Conservation (phyloP, 2,888 invertebrate species). For the Chrysotoxum bicinctum region DNA sequence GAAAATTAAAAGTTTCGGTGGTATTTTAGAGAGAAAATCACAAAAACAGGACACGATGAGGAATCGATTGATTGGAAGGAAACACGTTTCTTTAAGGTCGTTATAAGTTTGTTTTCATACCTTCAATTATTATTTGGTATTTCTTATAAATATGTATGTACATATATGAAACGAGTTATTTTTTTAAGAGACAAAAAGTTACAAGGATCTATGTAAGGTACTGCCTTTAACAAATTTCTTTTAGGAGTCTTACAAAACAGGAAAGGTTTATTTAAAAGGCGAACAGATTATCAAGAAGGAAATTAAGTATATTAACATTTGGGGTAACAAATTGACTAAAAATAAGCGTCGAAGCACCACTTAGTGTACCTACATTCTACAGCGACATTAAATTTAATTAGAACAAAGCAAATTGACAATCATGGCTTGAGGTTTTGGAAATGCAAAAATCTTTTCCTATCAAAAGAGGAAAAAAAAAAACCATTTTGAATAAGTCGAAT, state of each 20-base stretch:
- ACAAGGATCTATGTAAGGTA: too few relatives aligned
- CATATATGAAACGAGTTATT: too few relatives aligned
- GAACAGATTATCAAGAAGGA: neutral
- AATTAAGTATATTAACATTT: neutral
- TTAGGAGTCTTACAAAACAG: neutral
- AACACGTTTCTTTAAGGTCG: neutral
- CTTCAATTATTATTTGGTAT: too few relatives aligned
- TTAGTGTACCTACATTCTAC: neutral
- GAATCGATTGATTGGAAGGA: neutral
- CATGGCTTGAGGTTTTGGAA: neutral
- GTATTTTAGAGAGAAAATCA: neutral
- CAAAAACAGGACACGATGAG: neutral
- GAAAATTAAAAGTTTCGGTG: neutral
- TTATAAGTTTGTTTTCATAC: too few relatives aligned
- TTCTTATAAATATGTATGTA: too few relatives aligned
- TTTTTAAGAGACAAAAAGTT: too few relatives aligned
- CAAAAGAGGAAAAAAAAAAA: neutral
- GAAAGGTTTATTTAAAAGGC: neutral
- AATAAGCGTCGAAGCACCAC: neutral
- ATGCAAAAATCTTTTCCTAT: neutral
- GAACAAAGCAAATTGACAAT: neutral
- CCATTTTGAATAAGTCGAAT: neutral
- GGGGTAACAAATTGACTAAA: neutral
- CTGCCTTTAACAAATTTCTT: neutral
- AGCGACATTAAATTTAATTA: slow-evolving; percentile 3